These are phyloP conservation scores for Passer domesticus DNA, from an alignment of 2,113 vertebrate species.

Conservation along the genomic window DNA sequence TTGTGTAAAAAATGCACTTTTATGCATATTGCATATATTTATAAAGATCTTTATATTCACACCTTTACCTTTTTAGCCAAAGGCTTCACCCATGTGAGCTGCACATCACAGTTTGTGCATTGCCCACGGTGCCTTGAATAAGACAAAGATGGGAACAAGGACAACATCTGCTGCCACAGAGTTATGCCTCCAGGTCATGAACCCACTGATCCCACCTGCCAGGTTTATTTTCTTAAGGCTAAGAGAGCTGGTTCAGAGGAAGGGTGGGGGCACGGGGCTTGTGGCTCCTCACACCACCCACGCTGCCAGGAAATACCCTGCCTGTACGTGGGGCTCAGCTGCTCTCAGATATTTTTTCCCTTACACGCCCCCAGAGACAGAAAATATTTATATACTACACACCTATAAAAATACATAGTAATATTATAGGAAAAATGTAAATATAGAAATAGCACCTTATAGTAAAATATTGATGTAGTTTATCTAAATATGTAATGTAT, in stretches of 20 bases:
- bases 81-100: background rate
- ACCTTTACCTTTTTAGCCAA: background rate
- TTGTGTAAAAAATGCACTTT: background rate
- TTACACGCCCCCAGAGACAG: background rate
- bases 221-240: background rate
- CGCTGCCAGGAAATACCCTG: background rate
- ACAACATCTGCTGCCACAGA: background rate
- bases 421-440: background rate
- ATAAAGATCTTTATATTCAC: background rate
- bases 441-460: background rate
- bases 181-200: background rate
- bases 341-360: background rate
- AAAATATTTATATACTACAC: background rate
- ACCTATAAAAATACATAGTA: background rate
- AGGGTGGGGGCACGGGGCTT: background rate
- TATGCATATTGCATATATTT: background rate
- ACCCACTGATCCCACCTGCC: background rate
- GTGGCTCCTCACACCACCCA: conserved; percentile 24
- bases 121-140: accelerated
- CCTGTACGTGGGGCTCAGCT: background rate
- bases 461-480: background rate
- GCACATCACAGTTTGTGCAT: background rate
- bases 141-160: background rate
- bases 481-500: background rate
- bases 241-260: background rate